Evolutionary conservation across 2,888 invertebrate genomes (phyloP).

Genomic region (Ophion obscuratus): DNA sequence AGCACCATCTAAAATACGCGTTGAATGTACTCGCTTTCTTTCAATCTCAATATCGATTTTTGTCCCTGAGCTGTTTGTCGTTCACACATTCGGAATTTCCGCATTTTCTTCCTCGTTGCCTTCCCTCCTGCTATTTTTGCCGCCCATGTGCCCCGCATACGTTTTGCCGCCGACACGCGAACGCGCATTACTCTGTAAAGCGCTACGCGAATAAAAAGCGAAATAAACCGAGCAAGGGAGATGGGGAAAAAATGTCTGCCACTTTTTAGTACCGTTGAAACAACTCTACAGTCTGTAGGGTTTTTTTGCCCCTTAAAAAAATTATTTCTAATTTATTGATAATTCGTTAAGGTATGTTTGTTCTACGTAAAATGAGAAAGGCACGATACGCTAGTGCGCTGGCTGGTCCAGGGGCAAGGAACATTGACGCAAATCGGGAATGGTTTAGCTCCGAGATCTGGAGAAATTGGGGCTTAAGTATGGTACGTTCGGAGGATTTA

Average conservation of each 20-base stretch:
- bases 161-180: neutral
- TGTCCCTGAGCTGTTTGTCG: conserved; percentile 27
- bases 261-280: neutral
- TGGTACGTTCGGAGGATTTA: conserved; percentile 37
- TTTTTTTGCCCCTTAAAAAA: neutral
- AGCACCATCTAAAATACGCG: conserved; percentile 28
- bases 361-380: neutral
- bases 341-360: neutral
- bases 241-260: neutral
- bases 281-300: neutral
- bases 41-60: conserved; percentile 46
- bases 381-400: too few species aligned
- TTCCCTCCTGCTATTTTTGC: conserved; percentile 6
- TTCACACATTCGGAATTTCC: conserved; percentile 17
- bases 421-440: conserved; percentile 3
- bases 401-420: neutral
- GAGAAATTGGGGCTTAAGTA: conserved; percentile 17
- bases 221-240: neutral
- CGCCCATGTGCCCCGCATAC: neutral
- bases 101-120: conserved; percentile 39
- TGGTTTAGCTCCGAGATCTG: conserved; percentile 10
- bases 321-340: neutral
- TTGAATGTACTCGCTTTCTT: conserved; percentile 12
- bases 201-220: conserved; percentile 3
- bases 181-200: neutral